Evolutionary conservation across 2,113 vertebrate species (phyloP).

Genomic region (Brachypteracias leptosomus): DNA sequence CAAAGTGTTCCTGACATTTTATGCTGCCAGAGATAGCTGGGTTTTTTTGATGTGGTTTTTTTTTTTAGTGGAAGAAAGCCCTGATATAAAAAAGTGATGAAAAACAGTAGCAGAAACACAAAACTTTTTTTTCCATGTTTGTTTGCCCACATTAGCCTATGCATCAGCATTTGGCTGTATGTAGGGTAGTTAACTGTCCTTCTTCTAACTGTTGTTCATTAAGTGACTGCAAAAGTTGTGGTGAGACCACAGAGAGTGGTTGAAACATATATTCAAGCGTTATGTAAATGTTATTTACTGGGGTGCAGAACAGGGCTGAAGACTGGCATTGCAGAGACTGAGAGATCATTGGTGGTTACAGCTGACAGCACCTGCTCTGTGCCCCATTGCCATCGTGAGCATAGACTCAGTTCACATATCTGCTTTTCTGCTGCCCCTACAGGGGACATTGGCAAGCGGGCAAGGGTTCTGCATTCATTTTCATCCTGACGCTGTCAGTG

Average conservation of each 20-base stretch:
- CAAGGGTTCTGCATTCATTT: neutral
- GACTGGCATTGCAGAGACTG: neutral
- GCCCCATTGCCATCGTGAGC: neutral
- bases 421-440: neutral
- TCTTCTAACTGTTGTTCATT: neutral
- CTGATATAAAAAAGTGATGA: neutral
- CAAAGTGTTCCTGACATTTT: neutral
- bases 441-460: neutral
- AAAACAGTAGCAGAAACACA: neutral
- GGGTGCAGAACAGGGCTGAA: neutral
- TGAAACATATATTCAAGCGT: neutral
- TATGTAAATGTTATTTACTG: neutral
- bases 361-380: neutral
- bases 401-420: neutral
- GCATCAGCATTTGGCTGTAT: fast-evolving
- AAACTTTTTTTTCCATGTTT: neutral
- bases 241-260: neutral
- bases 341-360: fast-evolving
- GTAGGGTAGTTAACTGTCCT: neutral
- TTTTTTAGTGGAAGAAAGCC: neutral
- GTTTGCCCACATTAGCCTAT: neutral
- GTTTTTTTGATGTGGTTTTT: neutral
- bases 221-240: neutral
- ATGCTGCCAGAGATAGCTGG: neutral
- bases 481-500: too few relatives aligned